Evolutionary conservation across 2,113 vertebrate genomes (phyloP).

Genomic region (Dasyornis broadbenti): DNA sequence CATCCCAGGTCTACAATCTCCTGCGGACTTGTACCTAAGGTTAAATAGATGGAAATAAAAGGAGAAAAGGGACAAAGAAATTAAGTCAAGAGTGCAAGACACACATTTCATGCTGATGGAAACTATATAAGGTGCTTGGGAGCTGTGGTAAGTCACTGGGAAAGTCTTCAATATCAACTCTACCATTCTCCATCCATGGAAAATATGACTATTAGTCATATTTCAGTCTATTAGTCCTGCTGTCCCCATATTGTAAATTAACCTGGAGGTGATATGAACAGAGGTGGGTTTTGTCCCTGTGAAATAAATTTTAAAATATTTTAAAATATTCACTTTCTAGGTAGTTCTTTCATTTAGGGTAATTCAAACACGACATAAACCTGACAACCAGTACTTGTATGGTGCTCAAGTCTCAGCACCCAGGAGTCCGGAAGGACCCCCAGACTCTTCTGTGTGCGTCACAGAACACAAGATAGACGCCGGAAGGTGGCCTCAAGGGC

Average conservation of each 20-base stretch:
- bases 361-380: background rate
- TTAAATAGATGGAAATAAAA: background rate
- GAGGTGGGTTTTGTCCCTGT: background rate
- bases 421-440: background rate
- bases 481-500: background rate
- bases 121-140: background rate
- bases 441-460: background rate
- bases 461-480: background rate
- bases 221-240: background rate
- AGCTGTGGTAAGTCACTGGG: background rate
- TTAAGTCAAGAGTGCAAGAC: background rate
- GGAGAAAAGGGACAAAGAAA: background rate
- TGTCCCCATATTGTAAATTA: background rate
- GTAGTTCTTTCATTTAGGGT: background rate
- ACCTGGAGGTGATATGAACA: background rate
- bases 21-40: background rate
- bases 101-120: background rate
- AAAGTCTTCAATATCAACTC: background rate
- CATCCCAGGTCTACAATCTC: background rate
- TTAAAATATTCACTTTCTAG: background rate
- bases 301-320: background rate
- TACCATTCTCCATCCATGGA: background rate
- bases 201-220: background rate
- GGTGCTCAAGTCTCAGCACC: background rate
- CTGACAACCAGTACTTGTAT: rapidly evolving